Evolutionary conservation across 2,797 vertebrate genomes (phyloP).

Genomic region (Hoplostethus mediterraneus): DNA sequence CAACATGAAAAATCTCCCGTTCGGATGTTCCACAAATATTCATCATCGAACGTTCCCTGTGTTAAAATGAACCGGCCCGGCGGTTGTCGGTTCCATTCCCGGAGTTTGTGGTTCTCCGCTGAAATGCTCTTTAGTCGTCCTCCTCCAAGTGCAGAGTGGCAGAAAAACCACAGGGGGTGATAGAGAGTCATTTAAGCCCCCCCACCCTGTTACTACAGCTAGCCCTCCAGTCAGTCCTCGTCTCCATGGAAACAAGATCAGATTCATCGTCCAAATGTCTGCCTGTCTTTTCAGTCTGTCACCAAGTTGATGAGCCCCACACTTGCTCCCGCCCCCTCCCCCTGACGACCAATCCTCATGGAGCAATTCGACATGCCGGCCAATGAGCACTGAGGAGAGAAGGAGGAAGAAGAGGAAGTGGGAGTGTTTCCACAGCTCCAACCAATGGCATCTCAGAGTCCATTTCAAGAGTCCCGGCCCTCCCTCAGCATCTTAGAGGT

Average conservation of each 20-base stretch:
- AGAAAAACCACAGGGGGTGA: slow-evolving; percentile 30
- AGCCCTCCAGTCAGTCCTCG: slow-evolving; percentile 12
- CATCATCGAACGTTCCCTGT: slow-evolving; percentile 24
- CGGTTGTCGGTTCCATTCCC: slow-evolving; percentile 7
- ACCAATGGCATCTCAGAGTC: slow-evolving; percentile 53
- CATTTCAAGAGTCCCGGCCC: slow-evolving; percentile 40
- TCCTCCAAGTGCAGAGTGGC: slow-evolving; percentile 57
- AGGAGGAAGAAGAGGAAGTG: slow-evolving; percentile 13
- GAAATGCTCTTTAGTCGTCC: too few relatives aligned
- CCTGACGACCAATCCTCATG: slow-evolving; percentile 27
- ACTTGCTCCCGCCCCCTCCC: slow-evolving; percentile 12
- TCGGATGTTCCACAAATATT: slow-evolving; percentile 15
- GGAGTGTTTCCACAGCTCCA: slow-evolving; percentile 34
- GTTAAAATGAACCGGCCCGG: slow-evolving; percentile 57
- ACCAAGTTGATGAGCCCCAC: slow-evolving; percentile 33
- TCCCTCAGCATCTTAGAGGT: slow-evolving; percentile 30
- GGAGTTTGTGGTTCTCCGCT: slow-evolving; percentile 9
- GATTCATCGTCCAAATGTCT: slow-evolving; percentile 1
- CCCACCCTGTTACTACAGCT: slow-evolving; percentile 1
- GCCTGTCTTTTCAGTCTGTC: slow-evolving; percentile 16
- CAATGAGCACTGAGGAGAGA: slow-evolving; percentile 45
- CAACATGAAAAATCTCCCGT: slow-evolving; percentile 25
- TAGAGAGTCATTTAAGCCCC: slow-evolving; percentile 24
- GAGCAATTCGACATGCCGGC: slow-evolving; percentile 33
- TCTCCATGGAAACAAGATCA: slow-evolving; percentile 58